phyloP scores from a whole-genome alignment of 2,888 invertebrate species.

The Clunio marinus region DNA sequence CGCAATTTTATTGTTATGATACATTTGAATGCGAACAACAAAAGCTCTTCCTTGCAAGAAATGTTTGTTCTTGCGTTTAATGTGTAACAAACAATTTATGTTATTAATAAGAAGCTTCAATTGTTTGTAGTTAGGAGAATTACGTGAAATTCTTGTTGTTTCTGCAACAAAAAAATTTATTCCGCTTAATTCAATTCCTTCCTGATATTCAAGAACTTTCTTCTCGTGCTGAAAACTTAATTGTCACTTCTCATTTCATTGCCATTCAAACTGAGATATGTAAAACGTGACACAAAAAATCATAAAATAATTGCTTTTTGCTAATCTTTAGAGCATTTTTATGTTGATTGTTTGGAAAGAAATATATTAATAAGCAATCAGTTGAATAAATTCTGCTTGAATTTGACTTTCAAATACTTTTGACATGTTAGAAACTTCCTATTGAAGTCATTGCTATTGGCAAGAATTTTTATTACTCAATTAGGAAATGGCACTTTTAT shows the following conservation, averaged over 20 bases:
- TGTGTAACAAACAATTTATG: background rate
- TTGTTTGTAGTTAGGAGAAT: background rate
- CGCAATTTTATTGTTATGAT: conserved; percentile 15
- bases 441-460: background rate
- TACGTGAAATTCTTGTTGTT: background rate
- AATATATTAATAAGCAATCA: too few species aligned
- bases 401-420: background rate
- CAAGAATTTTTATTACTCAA: conserved; percentile 8
- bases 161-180: background rate
- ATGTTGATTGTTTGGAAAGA: background rate
- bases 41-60: background rate
- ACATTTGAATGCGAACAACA: conserved; percentile 21
- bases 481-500: conserved; percentile 7
- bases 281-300: background rate
- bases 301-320: too few species aligned
- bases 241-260: conserved; percentile 25
- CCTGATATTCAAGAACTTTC: conserved; percentile 23
- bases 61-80: background rate
- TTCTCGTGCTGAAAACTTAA: conserved; percentile 3
- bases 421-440: background rate
- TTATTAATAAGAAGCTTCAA: background rate
- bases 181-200: background rate
- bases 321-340: background rate
- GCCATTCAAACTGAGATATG: background rate
- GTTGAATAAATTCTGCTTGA: background rate